phyloP scores from a whole-genome alignment of 2,113 vertebrate species.

The Crocuta crocuta region DNA sequence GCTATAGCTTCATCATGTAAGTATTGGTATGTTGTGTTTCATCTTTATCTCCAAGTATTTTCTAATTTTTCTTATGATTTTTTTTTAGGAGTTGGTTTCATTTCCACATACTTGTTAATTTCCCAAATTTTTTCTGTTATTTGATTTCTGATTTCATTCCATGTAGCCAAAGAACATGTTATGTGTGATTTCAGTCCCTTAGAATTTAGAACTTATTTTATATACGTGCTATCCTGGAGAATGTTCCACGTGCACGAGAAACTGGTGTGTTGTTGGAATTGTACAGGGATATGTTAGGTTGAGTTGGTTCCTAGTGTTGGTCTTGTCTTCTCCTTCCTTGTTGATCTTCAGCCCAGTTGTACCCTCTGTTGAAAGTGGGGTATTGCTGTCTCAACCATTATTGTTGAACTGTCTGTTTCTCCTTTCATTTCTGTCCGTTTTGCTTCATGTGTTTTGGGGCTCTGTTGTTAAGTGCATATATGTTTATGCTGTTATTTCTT shows the following conservation, averaged over 20 bases:
- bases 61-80: background rate
- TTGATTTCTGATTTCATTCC: background rate
- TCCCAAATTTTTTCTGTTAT: background rate
- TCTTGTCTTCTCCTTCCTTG: background rate
- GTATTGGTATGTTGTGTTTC: background rate
- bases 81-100: background rate
- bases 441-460: too few relatives aligned
- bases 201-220: background rate
- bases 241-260: too few relatives aligned
- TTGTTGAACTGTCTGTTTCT: fast-evolving
- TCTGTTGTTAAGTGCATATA: fast-evolving
- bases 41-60: background rate
- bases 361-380: fast-evolving
- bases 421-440: background rate
- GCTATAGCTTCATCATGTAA: background rate
- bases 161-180: background rate
- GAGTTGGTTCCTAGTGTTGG: fast-evolving
- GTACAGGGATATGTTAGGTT: background rate
- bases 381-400: fast-evolving
- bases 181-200: background rate
- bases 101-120: background rate
- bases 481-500: background rate
- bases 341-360: too few relatives aligned
- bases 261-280: background rate
- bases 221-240: fast-evolving